Evolutionary conservation across 2,113 vertebrate genomes (phyloP).

Genomic region (Anguilla rostrata): DNA sequence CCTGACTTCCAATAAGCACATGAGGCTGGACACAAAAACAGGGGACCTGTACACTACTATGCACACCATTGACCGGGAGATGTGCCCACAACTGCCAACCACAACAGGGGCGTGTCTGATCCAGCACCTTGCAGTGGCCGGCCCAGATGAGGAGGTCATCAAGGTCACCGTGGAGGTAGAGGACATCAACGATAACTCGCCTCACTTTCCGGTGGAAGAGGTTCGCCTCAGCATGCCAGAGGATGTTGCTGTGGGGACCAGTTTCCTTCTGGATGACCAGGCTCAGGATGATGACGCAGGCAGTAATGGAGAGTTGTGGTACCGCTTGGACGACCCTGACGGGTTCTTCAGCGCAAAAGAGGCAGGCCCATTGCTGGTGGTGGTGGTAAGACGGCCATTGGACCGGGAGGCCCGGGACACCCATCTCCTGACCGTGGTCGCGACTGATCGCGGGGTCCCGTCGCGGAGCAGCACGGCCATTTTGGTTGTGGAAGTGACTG

Average conservation of each 20-base stretch:
- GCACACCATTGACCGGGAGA: slow-evolving; percentile 63
- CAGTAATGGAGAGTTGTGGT: slow-evolving; percentile 59
- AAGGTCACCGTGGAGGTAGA: slow-evolving; percentile 62
- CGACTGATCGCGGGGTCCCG: slow-evolving; percentile 54
- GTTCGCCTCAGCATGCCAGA: slow-evolving; percentile 64
- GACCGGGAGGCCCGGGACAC: slow-evolving; percentile 63
- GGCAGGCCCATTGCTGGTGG: slow-evolving; percentile 36
- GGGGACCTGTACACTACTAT: slow-evolving; percentile 68
- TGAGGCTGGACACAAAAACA: slow-evolving; percentile 58
- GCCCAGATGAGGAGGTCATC: slow-evolving; percentile 55
- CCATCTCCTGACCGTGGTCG: slow-evolving; percentile 59
- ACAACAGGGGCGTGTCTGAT: slow-evolving; percentile 53
- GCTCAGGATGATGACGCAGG: slow-evolving; percentile 64
- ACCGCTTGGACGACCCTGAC: slow-evolving; percentile 54
- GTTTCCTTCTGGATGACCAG: slow-evolving; percentile 59
- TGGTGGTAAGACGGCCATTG: slow-evolving; percentile 57
- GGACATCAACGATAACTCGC: slow-evolving; percentile 73
- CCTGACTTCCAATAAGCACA: slow-evolving; percentile 51
- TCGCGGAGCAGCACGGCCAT: slow-evolving; percentile 57
- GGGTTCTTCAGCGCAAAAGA: slow-evolving; percentile 59
- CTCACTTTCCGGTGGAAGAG: slow-evolving; percentile 60
- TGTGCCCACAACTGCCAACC: slow-evolving; percentile 54
- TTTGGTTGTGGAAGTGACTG: slow-evolving; percentile 64
- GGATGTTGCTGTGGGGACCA: slow-evolving; percentile 53
- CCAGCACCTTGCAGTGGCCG: slow-evolving; percentile 54